Percentiles rank a stretch among this genome's conserved stretches.
Conservation (phyloP, 1,140 invertebrate species). For the Pogonognathellus flavescens region DNA sequence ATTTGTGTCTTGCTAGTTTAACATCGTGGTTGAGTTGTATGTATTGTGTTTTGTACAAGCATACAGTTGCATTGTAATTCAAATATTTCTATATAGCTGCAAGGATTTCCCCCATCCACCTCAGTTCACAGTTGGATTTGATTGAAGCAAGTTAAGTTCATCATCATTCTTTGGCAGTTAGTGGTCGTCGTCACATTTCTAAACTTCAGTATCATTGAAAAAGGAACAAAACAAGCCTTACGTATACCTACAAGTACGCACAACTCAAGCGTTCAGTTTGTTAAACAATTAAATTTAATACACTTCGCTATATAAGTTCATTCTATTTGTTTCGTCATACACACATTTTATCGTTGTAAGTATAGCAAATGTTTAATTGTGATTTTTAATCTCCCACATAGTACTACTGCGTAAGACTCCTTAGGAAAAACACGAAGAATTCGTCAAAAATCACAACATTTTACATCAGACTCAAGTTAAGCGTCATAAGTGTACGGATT, state of each 20-base stretch:
- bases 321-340: too few species aligned
- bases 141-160: conserved; percentile 28
- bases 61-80: not conserved
- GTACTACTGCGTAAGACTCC: too few species aligned
- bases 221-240: not conserved
- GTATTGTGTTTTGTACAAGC: not conserved
- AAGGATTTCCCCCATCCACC: conserved; percentile 49
- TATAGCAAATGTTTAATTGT: too few species aligned
- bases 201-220: conserved; percentile 5
- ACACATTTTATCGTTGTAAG: too few species aligned
- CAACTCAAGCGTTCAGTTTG: too few species aligned
- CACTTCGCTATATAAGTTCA: too few species aligned
- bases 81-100: conserved; percentile 2
- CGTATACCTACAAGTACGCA: not conserved
- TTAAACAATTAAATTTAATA: too few species aligned
- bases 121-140: conserved; percentile 32
- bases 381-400: too few species aligned
- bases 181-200: not conserved
- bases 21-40: not conserved
- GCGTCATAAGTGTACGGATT: not conserved
- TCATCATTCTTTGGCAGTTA: conserved; percentile 2
- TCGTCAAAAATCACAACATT: too few species aligned
- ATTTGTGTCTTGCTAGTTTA: too few species aligned
- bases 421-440: too few species aligned
- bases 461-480: too few species aligned